Base-by-base conservation (phyloP, 2,888 invertebrate genomes). In the Acleris literana region DNA sequence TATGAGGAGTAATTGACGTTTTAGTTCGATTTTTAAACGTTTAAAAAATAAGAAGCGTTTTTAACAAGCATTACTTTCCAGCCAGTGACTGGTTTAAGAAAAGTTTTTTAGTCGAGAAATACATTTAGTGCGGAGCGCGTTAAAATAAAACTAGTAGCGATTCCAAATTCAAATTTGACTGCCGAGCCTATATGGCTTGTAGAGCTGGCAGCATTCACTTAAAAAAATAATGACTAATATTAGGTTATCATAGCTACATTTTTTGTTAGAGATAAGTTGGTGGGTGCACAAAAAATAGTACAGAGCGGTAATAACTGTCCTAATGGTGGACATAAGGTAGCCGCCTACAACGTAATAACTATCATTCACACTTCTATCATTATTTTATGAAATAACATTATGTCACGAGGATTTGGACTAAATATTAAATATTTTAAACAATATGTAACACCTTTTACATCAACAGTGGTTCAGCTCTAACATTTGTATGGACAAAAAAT, bases 331-430 rank as follows among this genome's bases (percentile, higher is more conserved):
- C 58, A 72, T 17, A 53, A 70, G 74, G 76, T 76, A 76, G 77
- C 78, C 81, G 77, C 82, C 83, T 77, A 80, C 79, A 68, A 33
- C 69, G 67, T 78, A 80, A 82, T 78, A 68, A 73, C 74, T 77
- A 78, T 80, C 74, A 80, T 81, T 79, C 74, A 69, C 63, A 66
- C 69, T 69, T 64, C 60, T 68, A 69, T 78, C 75, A 78, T 79
- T 78, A 79, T 74, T 74, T 74, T 69, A 75, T 13, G 13, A 4
- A 4, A 39, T 70, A 67, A 67, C 69, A 49, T 64, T 64, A 70
- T 67, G 62, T 57, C 62, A 53, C 44, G 18, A 16, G 46, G 33
- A 5, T 29, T 56, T 33, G 39, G 18, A 18, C n/a, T 5, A 7
- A 44, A n/a, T 20, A 43, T 17, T 5, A 7, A 44, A n/a, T 20